These are phyloP conservation scores for Rhagologus leucostigma DNA, from an alignment of 2,113 vertebrate species.

Conservation along the genomic window DNA sequence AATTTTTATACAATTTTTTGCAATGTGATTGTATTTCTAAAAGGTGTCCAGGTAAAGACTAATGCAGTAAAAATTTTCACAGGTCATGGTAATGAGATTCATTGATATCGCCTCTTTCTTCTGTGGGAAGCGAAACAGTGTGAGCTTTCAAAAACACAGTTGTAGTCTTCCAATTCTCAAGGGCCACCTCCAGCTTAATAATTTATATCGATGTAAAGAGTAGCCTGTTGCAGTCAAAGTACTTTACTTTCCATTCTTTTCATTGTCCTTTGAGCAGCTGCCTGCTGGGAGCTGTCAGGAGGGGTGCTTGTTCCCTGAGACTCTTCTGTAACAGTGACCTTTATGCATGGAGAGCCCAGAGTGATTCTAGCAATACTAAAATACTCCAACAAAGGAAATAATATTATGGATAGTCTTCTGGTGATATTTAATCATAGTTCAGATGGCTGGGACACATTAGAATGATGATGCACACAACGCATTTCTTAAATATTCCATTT, in stretches of 20 bases:
- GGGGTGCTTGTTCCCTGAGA: neutral
- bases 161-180: neutral
- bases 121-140: neutral
- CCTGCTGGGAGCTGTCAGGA: neutral
- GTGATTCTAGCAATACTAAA: neutral
- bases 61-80: neutral
- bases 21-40: neutral
- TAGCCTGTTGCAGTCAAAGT: neutral
- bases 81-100: neutral
- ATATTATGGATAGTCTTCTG: neutral
- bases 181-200: neutral
- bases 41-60: neutral
- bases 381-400: neutral
- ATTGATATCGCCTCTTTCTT: neutral
- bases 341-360: neutral
- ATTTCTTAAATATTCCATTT: neutral
- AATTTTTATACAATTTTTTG: neutral
- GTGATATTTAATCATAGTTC: neutral
- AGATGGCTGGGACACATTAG: neutral
- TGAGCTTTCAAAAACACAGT: neutral
- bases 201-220: neutral
- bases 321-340: neutral
- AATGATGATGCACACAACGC: neutral
- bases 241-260: neutral
- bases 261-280: neutral